A percentile compares a stretch with the other conserved stretches of the same genome.
Evolutionary conservation across 2,797 vertebrate species (phyloP).

Genomic region (Pterois miles): DNA sequence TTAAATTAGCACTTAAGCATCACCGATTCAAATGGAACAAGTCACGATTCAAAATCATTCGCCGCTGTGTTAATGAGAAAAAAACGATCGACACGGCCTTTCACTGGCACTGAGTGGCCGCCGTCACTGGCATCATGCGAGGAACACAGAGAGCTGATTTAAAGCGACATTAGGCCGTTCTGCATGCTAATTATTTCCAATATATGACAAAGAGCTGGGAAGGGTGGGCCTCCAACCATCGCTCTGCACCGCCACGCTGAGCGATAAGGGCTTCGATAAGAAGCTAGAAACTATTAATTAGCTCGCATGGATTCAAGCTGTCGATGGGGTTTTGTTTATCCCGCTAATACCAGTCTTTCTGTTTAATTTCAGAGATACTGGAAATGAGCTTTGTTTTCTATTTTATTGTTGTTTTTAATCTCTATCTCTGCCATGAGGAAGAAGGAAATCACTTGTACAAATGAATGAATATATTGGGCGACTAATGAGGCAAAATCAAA

Average conservation of each 20-base stretch:
- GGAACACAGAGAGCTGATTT: conserved; percentile 51
- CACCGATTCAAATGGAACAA: conserved; percentile 12
- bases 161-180: conserved; percentile 35
- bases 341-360: conserved; percentile 20
- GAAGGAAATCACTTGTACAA: not conserved
- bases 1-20: conserved; percentile 69
- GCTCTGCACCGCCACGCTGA: conserved; percentile 18
- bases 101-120: not conserved
- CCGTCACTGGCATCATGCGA: conserved; percentile 4
- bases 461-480: not conserved
- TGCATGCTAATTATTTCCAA: conserved; percentile 60
- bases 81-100: conserved; percentile 17
- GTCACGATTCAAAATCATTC: conserved; percentile 47
- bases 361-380: conserved; percentile 20
- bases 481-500: conserved; percentile 2
- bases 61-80: conserved; percentile 47
- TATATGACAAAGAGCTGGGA: conserved; percentile 42
- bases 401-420: not conserved
- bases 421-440: not conserved
- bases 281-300: conserved; percentile 60
- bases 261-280: conserved; percentile 42
- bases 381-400: conserved; percentile 10
- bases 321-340: conserved; percentile 48
- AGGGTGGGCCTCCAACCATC: conserved; percentile 11
- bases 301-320: conserved; percentile 16